These are phyloP conservation scores for Anastrepha ludens DNA, from an alignment of 1,140 invertebrate genomes.

Conservation along the genomic window DNA sequence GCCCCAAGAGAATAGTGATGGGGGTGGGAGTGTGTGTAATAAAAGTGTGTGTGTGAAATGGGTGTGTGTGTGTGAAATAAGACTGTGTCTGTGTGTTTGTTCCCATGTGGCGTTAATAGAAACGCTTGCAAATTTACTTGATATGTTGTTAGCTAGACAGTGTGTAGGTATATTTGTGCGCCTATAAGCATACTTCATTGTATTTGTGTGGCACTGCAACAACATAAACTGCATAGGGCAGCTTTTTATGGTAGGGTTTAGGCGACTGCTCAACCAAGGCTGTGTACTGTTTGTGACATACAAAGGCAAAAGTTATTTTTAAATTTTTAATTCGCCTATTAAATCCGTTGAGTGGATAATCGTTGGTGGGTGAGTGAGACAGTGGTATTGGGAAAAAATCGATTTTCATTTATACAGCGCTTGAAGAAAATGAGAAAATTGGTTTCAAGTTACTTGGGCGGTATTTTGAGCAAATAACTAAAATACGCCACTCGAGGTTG, in stretches of 20 bases:
- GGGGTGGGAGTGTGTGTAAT: background rate
- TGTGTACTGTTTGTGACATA: background rate
- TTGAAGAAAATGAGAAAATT: background rate
- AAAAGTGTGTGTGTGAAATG: background rate
- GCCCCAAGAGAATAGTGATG: background rate
- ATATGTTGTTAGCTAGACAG: background rate
- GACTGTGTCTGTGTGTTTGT: background rate
- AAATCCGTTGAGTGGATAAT: conserved; percentile 22
- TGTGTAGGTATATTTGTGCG: background rate
- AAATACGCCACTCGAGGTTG: too few species aligned
- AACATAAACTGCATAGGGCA: background rate
- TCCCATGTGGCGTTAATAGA: background rate
- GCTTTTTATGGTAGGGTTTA: background rate
- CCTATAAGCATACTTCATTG: background rate
- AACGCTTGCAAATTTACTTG: background rate
- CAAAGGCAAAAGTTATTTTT: conserved; percentile 18
- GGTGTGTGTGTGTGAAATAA: background rate
- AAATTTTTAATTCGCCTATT: conserved; percentile 47
- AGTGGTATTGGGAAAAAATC: background rate
- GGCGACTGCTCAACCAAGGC: background rate
- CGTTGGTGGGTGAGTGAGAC: background rate
- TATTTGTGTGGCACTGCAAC: background rate
- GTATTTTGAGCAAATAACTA: background rate
- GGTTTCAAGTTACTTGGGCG: background rate
- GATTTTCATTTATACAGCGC: background rate